Evolutionary conservation across 1,140 invertebrate genomes (phyloP).

Genomic region (Heliconius congener): DNA sequence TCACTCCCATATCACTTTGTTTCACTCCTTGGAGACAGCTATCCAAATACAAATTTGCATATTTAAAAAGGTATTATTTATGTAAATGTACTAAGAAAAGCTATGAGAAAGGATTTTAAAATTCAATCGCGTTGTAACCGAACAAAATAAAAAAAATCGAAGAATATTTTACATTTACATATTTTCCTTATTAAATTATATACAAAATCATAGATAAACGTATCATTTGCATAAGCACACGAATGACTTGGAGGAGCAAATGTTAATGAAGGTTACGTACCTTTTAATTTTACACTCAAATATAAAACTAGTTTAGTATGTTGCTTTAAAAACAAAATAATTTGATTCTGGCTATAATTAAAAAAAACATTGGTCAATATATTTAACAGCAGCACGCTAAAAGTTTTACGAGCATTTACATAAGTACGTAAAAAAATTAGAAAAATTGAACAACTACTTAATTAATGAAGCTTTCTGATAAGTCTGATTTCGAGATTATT

Average conservation of each 20-base stretch:
- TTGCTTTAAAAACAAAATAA: conserved; percentile 8
- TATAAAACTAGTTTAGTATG: conserved; percentile 12
- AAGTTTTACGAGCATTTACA: no score
- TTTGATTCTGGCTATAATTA: neutral
- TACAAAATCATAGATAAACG: conserved; percentile 10
- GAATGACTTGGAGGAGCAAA: neutral
- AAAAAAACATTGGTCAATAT: neutral
- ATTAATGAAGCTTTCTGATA: no score
- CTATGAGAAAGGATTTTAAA: neutral
- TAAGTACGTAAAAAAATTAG: neutral
- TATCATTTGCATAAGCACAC: conserved; percentile 3
- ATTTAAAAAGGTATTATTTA: neutral
- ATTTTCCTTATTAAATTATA: conserved; percentile 14
- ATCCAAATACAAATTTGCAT: no score
- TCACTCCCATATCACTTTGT: no score
- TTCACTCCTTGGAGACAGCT: no score
- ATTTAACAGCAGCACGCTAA: neutral
- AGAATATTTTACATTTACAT: conserved; percentile 10
- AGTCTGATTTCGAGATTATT: no score
- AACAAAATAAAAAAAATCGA: neutral
- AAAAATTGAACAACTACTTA: no score
- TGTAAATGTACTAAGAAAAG: neutral
- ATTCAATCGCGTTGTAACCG: neutral
- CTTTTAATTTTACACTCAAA: conserved; percentile 4
- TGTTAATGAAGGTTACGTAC: conserved; percentile 4